Conservation (phyloP, 2,888 invertebrate genomes). For the Andrena bicolor region DNA sequence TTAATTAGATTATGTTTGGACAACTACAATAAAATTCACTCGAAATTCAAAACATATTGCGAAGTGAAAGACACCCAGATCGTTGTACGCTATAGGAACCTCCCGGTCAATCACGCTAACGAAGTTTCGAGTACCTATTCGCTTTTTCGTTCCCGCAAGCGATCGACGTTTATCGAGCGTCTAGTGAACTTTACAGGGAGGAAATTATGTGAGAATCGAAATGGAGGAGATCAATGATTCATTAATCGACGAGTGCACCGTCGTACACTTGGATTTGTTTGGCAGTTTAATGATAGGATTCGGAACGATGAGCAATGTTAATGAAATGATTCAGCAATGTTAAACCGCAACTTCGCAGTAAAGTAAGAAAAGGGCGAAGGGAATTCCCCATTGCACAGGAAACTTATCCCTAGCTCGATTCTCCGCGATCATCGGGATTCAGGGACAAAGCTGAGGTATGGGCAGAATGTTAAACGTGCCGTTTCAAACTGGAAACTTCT, state of each 20-base stretch:
- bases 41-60: too few species aligned
- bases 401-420: constrained; percentile 26
- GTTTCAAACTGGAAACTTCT: constrained; percentile 43
- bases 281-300: too few species aligned
- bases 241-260: neutral
- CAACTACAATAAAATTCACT: neutral
- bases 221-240: neutral
- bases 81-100: neutral
- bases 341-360: neutral
- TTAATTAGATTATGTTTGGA: neutral
- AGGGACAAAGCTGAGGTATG: constrained; percentile 46
- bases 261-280: too few species aligned
- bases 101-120: neutral
- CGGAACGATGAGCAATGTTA: too few species aligned
- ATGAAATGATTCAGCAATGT: neutral
- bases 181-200: neutral
- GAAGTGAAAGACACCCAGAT: neutral
- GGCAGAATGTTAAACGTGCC: constrained; percentile 49
- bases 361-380: neutral
- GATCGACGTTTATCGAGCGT: neutral
- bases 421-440: constrained; percentile 10
- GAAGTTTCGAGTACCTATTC: neutral
- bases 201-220: neutral
- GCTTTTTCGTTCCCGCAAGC: neutral
- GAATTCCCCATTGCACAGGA: constrained; percentile 31